phyloP scores from a whole-genome alignment of 2,797 vertebrate species.

The Ciconia nigra region DNA sequence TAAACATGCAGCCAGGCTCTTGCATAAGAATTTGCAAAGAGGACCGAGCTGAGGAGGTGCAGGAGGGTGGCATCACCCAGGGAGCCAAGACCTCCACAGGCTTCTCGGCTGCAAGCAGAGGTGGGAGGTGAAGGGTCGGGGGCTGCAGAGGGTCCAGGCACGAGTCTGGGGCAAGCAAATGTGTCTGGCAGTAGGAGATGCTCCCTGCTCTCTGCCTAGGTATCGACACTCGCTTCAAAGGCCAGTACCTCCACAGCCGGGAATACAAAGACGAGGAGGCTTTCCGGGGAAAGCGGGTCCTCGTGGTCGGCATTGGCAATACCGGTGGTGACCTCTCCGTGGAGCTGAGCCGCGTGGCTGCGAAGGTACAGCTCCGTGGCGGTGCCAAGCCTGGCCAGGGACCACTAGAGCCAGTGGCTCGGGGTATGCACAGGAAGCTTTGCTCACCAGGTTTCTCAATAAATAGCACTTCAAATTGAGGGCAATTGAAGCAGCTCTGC shows the following conservation, averaged over 20 bases:
- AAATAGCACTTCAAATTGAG: background rate
- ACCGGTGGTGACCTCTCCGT: constrained; percentile 85
- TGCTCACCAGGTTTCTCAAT: background rate
- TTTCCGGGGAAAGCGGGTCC: constrained; percentile 79
- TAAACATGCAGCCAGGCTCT: background rate
- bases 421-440: background rate
- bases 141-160: background rate
- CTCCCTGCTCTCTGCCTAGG: constrained; percentile 72
- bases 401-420: background rate
- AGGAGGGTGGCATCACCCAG: background rate
- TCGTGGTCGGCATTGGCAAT: constrained; percentile 87
- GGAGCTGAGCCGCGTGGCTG: constrained; percentile 82
- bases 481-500: background rate
- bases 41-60: background rate
- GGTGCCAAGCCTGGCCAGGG: background rate
- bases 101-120: background rate
- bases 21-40: background rate
- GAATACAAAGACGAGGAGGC: constrained; percentile 81
- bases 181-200: background rate
- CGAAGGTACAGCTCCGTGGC: constrained; percentile 70
- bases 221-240: constrained; percentile 78
- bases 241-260: constrained; percentile 81
- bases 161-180: background rate
- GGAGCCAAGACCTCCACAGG: background rate
- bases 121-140: background rate